Percentiles rank a stretch among this genome's conserved stretches.
These are phyloP conservation scores for Aspidiotus rigidus DNA, from an alignment of 2,888 invertebrate species.

Conservation along the genomic window DNA sequence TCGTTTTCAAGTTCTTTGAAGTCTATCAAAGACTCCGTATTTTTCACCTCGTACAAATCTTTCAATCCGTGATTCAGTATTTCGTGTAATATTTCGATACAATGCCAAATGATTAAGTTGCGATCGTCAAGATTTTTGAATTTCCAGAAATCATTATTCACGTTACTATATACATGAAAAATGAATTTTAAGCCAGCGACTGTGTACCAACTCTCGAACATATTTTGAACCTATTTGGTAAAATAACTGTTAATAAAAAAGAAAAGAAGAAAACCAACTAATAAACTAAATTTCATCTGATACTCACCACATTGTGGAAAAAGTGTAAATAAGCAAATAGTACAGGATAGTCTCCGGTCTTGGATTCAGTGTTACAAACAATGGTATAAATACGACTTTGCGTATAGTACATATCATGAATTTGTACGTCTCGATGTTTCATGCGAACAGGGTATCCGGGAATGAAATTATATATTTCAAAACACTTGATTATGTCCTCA, in stretches of 20 bases:
- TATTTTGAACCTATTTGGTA: conserved; percentile 19
- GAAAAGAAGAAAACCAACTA: neutral
- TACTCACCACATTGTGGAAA: conserved; percentile 24
- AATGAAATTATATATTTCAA: conserved; percentile 30
- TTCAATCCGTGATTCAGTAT: conserved; percentile 30
- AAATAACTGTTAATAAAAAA: neutral
- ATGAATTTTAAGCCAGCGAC: conserved; percentile 27
- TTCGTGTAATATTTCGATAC: conserved; percentile 28
- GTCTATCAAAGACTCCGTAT: conserved; percentile 8
- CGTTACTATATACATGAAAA: conserved; percentile 24
- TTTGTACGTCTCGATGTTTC: conserved; percentile 22
- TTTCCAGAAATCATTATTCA: conserved; percentile 32
- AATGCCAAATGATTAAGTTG: conserved; percentile 28
- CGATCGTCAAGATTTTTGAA: conserved; percentile 28
- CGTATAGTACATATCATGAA: conserved; percentile 23
- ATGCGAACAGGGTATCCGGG: conserved; percentile 26
- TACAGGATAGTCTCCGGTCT: conserved; percentile 15
- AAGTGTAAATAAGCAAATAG: conserved; percentile 21
- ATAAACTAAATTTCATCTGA: neutral
- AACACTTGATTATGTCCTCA: conserved; percentile 27
- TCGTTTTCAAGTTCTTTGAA: conserved; percentile 23
- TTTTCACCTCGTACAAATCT: conserved; percentile 17
- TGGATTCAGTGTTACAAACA: conserved; percentile 24
- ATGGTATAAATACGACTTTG: conserved; percentile 28
- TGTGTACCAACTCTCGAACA: conserved; percentile 30